phyloP scores from a whole-genome alignment of 2,888 invertebrate genomes.

The Chrysolina oricalcia region DNA sequence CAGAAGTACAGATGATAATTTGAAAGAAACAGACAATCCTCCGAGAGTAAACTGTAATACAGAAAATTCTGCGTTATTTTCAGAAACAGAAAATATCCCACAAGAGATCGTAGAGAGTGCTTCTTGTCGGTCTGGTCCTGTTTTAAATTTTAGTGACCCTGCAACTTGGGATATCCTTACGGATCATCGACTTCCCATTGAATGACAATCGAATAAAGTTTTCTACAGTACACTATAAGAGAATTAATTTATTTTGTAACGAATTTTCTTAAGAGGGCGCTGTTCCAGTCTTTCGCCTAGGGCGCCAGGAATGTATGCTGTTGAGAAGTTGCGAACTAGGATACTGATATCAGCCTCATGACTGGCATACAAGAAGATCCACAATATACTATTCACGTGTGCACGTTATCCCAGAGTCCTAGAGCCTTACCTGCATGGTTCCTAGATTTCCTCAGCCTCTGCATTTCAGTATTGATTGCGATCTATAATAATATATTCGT shows the following conservation, averaged over 20 bases:
- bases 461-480: not conserved
- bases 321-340: not conserved
- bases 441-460: not conserved
- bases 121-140: too few species aligned
- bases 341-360: not conserved
- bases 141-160: too few species aligned
- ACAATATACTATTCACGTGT: not conserved
- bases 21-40: too few species aligned
- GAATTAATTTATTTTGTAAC: too few species aligned
- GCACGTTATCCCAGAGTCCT: not conserved
- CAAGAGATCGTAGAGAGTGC: too few species aligned
- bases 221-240: constrained; percentile 17
- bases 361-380: not conserved
- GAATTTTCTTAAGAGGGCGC: too few species aligned
- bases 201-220: constrained; percentile 18
- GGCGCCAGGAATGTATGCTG: not conserved
- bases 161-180: too few species aligned
- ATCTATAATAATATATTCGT: not conserved
- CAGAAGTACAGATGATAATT: too few species aligned
- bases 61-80: too few species aligned
- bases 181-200: constrained; percentile 10
- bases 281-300: not conserved
- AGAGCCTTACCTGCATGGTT: not conserved
- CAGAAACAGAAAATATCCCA: too few species aligned
- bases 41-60: too few species aligned